Evolutionary conservation across 1,140 invertebrate genomes (phyloP), one percentile per base, ranked within the genome.

Genomic region (Leptinotarsa undecemlineata): DNA sequence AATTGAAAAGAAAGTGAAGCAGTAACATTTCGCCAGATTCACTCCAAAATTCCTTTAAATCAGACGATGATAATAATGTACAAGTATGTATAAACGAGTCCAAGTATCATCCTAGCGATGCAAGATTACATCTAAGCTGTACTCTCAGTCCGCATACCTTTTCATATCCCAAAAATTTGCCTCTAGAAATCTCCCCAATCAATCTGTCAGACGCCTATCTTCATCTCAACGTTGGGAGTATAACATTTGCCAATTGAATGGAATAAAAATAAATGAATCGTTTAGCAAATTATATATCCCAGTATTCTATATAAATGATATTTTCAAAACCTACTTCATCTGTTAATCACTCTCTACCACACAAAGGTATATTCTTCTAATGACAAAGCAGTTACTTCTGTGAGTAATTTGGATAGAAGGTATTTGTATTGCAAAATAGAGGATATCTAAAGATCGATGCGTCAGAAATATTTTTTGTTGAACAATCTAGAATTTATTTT

Each of bases 181-280:
- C 21, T 14, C 13, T 51, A 51, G 48, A 51, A 51, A 51, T 51
- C 11, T 3, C 48, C 17, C 48, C 48, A 17, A 2, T 48, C 3
- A 48, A 48, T 48, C 3, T 15, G 13, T 51, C 48, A 51, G 3
- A 51, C 15, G 48, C 13, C 8, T 51, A 51, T 51, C 11, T 51
- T 51, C 1, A 14, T 14, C 48, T 3, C 13, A 17, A 17, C 48
- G 17, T 51, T 17, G 3, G 3, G 17, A 3, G 48, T 51, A 51
- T 51, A 51, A 51, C 48, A 51, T 51, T 51, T 67, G 33, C 64
- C 26, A 42, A 68, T 33, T 48, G 66, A 68, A 48, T 68, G 33
- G 17, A 68, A 68, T 68, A 48, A 68, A 3, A 68, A 68, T 68
- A 3, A 68, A 68, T 68, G n/a, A 68, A 68, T 21, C 33, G n/a